Evolutionary conservation across 1,140 invertebrate species (phyloP).

Genomic region (Ptiloglossa arizonensis): DNA sequence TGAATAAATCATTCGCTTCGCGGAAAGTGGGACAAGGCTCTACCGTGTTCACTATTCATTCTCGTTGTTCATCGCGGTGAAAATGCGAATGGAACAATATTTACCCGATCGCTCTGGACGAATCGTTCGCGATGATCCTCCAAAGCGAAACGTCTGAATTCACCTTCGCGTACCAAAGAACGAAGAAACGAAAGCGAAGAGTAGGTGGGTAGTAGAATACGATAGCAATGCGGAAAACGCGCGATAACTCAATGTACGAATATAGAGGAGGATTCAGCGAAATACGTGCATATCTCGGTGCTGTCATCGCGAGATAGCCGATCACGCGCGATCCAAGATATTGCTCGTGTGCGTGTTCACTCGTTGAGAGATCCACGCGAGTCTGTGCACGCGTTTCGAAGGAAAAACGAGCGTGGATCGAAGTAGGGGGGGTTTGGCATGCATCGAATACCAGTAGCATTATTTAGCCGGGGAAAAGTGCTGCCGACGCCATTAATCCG

Average conservation of each 20-base stretch:
- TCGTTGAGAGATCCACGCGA: neutral
- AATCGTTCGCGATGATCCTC: too few relatives aligned
- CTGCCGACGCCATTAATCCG: slow-evolving; percentile 72
- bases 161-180: too few relatives aligned
- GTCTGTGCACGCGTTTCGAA: neutral
- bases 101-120: too few relatives aligned
- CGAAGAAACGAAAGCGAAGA: neutral
- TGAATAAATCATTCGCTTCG: too few relatives aligned
- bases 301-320: slow-evolving; percentile 13
- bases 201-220: neutral
- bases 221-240: slow-evolving; percentile 10
- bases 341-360: slow-evolving; percentile 17
- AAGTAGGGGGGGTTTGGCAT: slow-evolving; percentile 39
- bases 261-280: neutral
- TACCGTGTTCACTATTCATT: too few relatives aligned
- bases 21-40: too few relatives aligned
- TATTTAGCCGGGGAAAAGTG: slow-evolving; percentile 69
- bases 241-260: slow-evolving; percentile 19
- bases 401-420: slow-evolving; percentile 12
- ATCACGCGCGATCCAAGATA: slow-evolving; percentile 54
- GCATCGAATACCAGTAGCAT: slow-evolving; percentile 65
- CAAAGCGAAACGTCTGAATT: too few relatives aligned
- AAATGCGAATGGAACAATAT: too few relatives aligned
- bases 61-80: too few relatives aligned
- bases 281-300: neutral